Percentiles rank a stretch among this genome's conserved stretches.
Evolutionary conservation across 1,140 invertebrate species (phyloP).

Genomic region (Solen grandis): DNA sequence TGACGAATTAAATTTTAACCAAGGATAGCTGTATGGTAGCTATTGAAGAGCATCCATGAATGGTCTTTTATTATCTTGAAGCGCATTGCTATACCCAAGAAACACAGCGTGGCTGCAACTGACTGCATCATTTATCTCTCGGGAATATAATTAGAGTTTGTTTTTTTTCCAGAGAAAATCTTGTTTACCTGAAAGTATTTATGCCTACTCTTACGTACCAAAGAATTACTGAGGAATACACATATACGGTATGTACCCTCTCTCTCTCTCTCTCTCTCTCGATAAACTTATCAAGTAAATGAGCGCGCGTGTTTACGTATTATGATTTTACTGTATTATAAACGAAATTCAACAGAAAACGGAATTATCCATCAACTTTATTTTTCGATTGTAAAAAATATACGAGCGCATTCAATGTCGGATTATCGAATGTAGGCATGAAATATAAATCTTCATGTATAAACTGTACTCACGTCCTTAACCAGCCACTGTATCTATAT

Average conservation of each 20-base stretch:
- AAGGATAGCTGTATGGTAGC: no score
- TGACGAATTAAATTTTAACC: no score
- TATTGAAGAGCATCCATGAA: no score
- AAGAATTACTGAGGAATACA: slow-evolving; percentile 20
- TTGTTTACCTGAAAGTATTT: slow-evolving; percentile 20
- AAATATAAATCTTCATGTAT: no score
- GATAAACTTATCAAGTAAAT: neutral
- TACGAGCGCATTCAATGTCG: neutral
- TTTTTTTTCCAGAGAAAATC: slow-evolving; percentile 28
- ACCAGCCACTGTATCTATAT: no score
- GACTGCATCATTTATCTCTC: no score
- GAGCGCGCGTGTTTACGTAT: neutral
- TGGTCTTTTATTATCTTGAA: no score
- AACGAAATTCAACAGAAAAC: neutral
- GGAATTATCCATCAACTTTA: neutral
- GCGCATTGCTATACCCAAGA: no score
- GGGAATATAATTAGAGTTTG: no score
- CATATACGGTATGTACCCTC: slow-evolving; percentile 31
- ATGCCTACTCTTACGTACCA: slow-evolving; percentile 24
- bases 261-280: neutral
- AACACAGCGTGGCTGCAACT: no score
- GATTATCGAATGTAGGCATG: no score
- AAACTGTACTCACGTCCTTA: no score
- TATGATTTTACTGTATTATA: neutral
- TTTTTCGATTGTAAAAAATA: neutral